These are phyloP conservation scores for Chrysolina americana DNA, from an alignment of 2,888 invertebrate species.

Conservation along the genomic window DNA sequence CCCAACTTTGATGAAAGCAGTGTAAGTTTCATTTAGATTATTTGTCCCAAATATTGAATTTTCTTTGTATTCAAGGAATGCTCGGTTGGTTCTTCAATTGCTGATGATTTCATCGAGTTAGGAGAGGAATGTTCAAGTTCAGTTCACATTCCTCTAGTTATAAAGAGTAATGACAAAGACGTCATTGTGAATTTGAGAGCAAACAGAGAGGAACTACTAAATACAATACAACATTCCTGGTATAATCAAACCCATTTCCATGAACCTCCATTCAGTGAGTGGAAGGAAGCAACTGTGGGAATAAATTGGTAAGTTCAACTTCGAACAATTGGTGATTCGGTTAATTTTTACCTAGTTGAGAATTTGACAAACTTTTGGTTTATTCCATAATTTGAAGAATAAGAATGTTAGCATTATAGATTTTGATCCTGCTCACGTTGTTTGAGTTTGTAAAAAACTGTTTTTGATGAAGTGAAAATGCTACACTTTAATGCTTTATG, in stretches of 20 bases:
- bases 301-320: conserved; percentile 60
- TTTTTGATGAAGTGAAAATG: no score
- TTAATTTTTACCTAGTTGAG: no score
- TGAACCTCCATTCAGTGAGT: conserved; percentile 60
- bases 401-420: no score
- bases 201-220: conserved; percentile 56
- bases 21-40: conserved; percentile 45
- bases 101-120: conserved; percentile 34
- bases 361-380: no score
- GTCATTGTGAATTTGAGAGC: conserved; percentile 55
- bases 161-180: conserved; percentile 48
- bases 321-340: neutral
- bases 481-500: no score
- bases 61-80: conserved; percentile 19
- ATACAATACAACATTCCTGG: conserved; percentile 63
- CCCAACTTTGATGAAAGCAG: conserved; percentile 55
- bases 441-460: no score
- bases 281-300: conserved; percentile 63
- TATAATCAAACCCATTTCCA: conserved; percentile 57
- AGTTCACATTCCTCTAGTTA: conserved; percentile 37
- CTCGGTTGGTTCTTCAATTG: conserved; percentile 37
- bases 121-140: conserved; percentile 20
- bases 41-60: neutral
- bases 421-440: no score
- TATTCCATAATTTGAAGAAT: no score